Percentiles rank a stretch among this genome's conserved stretches.
These are phyloP conservation scores for Aphaenogaster rudis DNA, from an alignment of 1,140 invertebrate species.

Conservation along the genomic window DNA sequence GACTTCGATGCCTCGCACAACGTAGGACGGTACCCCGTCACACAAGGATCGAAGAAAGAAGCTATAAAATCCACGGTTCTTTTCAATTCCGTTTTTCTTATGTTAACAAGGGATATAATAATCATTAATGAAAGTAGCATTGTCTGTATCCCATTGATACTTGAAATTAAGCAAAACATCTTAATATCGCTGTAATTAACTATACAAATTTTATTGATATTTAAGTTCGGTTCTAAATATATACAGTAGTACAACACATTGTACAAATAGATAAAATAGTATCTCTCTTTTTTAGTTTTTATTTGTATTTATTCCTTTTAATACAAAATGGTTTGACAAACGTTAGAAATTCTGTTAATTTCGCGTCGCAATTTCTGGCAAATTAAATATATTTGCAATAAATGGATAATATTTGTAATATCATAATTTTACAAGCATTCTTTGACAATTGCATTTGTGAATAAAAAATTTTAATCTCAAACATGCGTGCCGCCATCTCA, in stretches of 20 bases:
- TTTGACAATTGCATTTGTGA: constrained; percentile 14
- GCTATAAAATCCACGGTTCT: background rate
- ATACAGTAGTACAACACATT: background rate
- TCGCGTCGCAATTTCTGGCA: background rate
- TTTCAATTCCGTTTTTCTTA: background rate
- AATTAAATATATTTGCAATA: constrained; percentile 22
- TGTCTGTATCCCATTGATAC: background rate
- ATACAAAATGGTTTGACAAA: background rate
- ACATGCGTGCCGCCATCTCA: constrained; percentile 58
- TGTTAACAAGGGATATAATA: background rate
- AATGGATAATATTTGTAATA: constrained; percentile 17
- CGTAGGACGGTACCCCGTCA: constrained; percentile 39
- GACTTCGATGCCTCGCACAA: constrained; percentile 76
- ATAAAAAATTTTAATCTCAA: constrained; percentile 44
- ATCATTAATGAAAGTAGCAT: background rate
- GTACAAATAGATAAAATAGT: background rate
- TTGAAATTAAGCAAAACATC: background rate
- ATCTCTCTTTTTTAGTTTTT: background rate
- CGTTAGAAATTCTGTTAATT: background rate
- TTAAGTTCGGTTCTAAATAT: background rate
- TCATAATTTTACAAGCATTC: constrained; percentile 20
- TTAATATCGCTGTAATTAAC: background rate
- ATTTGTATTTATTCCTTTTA: background rate
- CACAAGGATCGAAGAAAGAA: constrained; percentile 43
- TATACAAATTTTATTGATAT: background rate